Evolutionary conservation across 2,888 invertebrate genomes (phyloP).

Genomic region (Hydrotaea diabolus): DNA sequence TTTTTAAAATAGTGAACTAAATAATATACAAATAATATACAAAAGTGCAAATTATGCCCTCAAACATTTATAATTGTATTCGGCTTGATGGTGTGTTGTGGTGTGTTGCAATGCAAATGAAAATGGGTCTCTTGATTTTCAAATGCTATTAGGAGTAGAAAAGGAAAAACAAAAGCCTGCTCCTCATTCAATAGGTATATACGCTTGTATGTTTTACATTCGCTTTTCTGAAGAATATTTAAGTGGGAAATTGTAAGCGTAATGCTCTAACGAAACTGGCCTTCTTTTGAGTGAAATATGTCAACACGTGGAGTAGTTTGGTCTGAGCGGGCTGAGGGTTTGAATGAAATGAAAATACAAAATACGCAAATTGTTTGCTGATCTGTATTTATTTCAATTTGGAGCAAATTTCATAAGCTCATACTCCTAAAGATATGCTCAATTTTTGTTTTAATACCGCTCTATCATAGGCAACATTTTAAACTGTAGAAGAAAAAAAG

Average conservation of each 20-base stretch:
- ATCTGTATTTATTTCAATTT: no score
- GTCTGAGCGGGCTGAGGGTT: no score
- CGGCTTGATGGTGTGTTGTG: neutral
- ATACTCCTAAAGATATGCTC: no score
- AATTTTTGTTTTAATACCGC: no score
- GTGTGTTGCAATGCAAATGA: slow-evolving; percentile 12
- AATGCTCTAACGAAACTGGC: neutral
- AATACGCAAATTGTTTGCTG: no score
- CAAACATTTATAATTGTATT: slow-evolving; percentile 73
- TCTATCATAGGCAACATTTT: no score
- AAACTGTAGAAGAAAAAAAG: no score
- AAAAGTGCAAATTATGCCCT: slow-evolving; percentile 78
- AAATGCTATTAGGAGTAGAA: slow-evolving; percentile 26
- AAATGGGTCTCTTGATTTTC: slow-evolving; percentile 21
- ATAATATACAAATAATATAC: slow-evolving; percentile 49
- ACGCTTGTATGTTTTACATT: neutral
- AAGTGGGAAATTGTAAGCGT: slow-evolving; percentile 13
- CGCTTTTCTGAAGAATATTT: slow-evolving; percentile 8
- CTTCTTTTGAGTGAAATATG: neutral
- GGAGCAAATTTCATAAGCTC: no score
- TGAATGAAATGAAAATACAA: no score
- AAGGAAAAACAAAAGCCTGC: neutral
- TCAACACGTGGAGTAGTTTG: slow-evolving; percentile 1
- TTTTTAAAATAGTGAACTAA: no score
- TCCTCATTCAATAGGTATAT: no score